Evolutionary conservation across 2,888 invertebrate species (phyloP), one percentile per base, ranked within the genome.

Genomic region (Lacanobia oleracea): DNA sequence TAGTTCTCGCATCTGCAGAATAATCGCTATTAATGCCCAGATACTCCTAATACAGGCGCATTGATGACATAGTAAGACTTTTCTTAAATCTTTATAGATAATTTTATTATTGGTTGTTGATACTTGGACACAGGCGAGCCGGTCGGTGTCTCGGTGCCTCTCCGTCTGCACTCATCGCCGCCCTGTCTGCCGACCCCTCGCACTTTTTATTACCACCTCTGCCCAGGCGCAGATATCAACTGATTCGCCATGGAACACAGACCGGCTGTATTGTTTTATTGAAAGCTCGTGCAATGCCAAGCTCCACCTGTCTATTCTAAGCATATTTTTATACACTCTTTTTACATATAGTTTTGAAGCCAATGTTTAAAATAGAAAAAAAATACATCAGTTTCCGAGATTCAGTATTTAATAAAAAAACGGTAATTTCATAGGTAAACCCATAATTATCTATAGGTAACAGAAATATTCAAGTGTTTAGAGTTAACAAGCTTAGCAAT

Each of bases 91-190:
- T 66, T 5, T n/a, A 3, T 48, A 8, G n/a, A 6, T 50, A 37
- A 66, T 6, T 0, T 37, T 12, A 70, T 45, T 21, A 18, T 12
- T 43, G 43, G 40, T 16, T 21, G 2, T n/a, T 48, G 43, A 5
- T 10, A 68, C 27, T 72, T 12, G 48, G 79, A 63, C 63, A 70
- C 50, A 67, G 40, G 59, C 21, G 67, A 64, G 54, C 27, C 57
- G 84, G 33, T 33, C 6, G 27, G 27, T 27, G 27, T 2, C 27
- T 27, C 33, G 33, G 86, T 84, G 86, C 86, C 86, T 62, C 68
- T 33, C 21, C 63, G 85, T 87, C 86, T 87, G 84, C 68, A 59
- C 51, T 67, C 63, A 54, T 67, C 85, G 87, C 83, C 87, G 66
- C 53, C 45, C 27, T 75, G 87, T 88, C 87, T 88, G 82, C 77